phyloP scores from a whole-genome alignment of 2,888 invertebrate species.

The Meteorus cinctellus region DNA sequence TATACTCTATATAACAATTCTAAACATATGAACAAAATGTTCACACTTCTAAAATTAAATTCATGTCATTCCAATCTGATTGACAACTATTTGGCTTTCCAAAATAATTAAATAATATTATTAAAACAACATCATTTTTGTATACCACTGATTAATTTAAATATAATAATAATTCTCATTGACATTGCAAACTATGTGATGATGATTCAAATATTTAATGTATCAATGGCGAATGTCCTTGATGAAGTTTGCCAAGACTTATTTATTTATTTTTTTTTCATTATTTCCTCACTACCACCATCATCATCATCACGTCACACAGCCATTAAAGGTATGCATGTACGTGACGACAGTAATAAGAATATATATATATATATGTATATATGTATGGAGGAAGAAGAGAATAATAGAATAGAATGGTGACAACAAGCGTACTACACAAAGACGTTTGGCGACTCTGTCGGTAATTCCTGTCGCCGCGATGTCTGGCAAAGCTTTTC shows the following conservation, averaged over 20 bases:
- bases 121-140: too few species aligned
- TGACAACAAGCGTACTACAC: slow-evolving; percentile 30
- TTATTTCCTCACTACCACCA: background rate
- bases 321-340: background rate
- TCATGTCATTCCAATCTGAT: too few species aligned
- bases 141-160: too few species aligned
- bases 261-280: background rate
- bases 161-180: too few species aligned
- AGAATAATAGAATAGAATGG: background rate
- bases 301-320: background rate
- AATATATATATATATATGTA: background rate
- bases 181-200: too few species aligned
- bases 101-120: too few species aligned
- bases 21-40: too few species aligned
- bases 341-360: slow-evolving; percentile 5
- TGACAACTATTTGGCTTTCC: too few species aligned
- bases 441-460: slow-evolving; percentile 46
- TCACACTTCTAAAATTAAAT: too few species aligned
- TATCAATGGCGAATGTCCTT: background rate
- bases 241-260: background rate
- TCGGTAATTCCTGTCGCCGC: slow-evolving; percentile 60
- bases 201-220: background rate
- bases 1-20: too few species aligned
- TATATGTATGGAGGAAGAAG: background rate
- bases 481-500: slow-evolving; percentile 55